phyloP scores from a whole-genome alignment of 2,888 invertebrate species.

The Drosophila melanosoma region DNA sequence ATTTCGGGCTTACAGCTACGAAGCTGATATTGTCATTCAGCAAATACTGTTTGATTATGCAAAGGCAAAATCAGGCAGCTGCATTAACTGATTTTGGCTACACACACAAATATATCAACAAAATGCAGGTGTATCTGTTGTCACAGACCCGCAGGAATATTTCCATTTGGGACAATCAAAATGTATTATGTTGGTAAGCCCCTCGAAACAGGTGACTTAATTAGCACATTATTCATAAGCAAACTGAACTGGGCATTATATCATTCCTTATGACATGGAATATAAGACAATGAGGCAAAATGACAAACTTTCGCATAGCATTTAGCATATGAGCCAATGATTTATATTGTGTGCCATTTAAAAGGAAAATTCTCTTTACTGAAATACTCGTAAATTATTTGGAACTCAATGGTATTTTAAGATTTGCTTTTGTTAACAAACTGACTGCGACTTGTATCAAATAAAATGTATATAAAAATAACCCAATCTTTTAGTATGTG shows the following conservation, averaged over 20 bases:
- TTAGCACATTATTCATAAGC: conserved; percentile 58
- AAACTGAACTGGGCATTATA: conserved; percentile 26
- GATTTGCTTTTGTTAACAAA: conserved; percentile 47
- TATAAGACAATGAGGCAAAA: conserved; percentile 8
- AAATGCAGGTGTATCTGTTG: conserved; percentile 4
- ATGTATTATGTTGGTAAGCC: conserved; percentile 59
- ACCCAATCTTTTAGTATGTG: conserved; percentile 22
- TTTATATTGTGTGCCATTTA: conserved; percentile 17
- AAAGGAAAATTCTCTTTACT: conserved; percentile 37
- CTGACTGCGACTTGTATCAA: conserved; percentile 35
- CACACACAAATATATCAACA: neutral
- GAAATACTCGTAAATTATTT: conserved; percentile 67
- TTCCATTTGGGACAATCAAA: conserved; percentile 65
- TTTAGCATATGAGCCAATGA: conserved; percentile 36
- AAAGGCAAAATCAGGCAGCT: conserved; percentile 11
- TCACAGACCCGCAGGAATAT: conserved; percentile 51
- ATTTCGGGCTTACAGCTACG: conserved; percentile 53
- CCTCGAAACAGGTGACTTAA: conserved; percentile 61
- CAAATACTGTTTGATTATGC: conserved; percentile 28
- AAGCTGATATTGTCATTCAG: conserved; percentile 27
- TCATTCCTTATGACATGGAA: conserved; percentile 1
- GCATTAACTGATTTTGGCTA: conserved; percentile 14
- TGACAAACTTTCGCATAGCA: conserved; percentile 24
- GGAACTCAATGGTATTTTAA: conserved; percentile 58
- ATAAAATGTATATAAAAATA: conserved; percentile 47